Base-by-base conservation (phyloP, 2,888 invertebrate species). In the Eretmocerus hayati region DNA sequence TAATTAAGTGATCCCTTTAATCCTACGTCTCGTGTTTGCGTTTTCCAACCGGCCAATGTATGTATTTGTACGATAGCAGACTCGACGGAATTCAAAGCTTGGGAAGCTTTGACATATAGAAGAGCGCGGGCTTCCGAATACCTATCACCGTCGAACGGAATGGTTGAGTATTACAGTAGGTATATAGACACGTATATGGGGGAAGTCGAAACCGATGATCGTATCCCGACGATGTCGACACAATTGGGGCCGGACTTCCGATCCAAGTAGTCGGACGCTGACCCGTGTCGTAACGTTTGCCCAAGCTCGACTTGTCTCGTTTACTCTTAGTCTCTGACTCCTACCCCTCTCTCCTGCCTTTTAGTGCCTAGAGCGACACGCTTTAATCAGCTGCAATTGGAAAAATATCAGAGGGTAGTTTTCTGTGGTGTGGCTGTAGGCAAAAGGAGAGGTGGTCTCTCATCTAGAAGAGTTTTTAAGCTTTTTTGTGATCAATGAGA, bases 1-100 rank as follows among this genome's bases (percentile, higher is more conserved):
- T 65, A 63, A 65, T 65, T 63, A 63, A 64, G 62, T 59, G 59
- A 58, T 57, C 63, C 63, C 62, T 64, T 63, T 64, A 65, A 65
- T 64, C 61, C 61, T 20, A 39, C 42, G 20, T 13, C 39, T 8
- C 59, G 56, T 62, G 62, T 64, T 64, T 64, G 62, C 63, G 60
- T 63, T 64, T 63, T 62, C 62, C 52, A 26, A 11, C 6, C 26
- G 26, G 6, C 26, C n/a, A n/a, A n/a, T n/a, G n/a, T n/a, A n/a
- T n/a, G n/a, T n/a, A n/a, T n/a, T n/a, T n/a, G n/a, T n/a, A n/a
- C n/a, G n/a, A n/a, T n/a, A n/a, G n/a, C n/a, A n/a, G n/a, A n/a
- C n/a, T n/a, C n/a, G n/a, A n/a, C n/a, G n/a, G n/a, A n/a, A n/a
- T n/a, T n/a, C n/a, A n/a, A n/a, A n/a, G n/a, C n/a, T n/a, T n/a